A percentile compares a stretch with the other conserved stretches of the same genome.
Conservation (phyloP, 2,797 vertebrate species). For the Lacerta viridis region DNA sequence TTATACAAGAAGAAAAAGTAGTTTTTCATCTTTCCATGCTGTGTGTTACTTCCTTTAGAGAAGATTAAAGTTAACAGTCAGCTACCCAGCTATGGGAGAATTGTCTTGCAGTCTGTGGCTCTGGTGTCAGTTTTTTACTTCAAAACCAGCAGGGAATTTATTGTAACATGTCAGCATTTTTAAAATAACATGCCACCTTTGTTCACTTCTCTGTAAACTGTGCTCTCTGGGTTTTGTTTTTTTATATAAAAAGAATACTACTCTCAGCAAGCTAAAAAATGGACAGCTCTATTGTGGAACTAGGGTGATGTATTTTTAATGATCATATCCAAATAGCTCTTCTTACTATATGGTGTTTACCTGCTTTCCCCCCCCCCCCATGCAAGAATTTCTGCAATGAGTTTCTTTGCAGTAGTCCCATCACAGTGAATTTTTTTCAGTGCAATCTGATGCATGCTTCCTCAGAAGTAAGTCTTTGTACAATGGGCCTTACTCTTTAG, state of each 20-base stretch:
- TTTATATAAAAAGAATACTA: not conserved
- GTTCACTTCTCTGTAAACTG: not conserved
- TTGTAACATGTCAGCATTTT: conserved; percentile 21
- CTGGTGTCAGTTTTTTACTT: conserved; percentile 24
- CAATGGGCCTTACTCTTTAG: not conserved
- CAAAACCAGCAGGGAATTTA: conserved; percentile 6
- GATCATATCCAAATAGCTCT: not conserved
- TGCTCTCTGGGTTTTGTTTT: conserved; percentile 14
- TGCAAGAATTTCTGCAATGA: not conserved
- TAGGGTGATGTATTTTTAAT: not conserved
- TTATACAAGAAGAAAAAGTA: conserved; percentile 3
- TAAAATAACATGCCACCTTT: conserved; percentile 48
- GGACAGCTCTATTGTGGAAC: conserved; percentile 1
- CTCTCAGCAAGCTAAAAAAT: conserved; percentile 30
- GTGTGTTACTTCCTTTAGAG: conserved; percentile 24
- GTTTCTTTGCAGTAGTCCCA: not conserved
- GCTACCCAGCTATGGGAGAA: conserved; percentile 34
- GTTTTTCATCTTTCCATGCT: conserved; percentile 27
- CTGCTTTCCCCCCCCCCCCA: not conserved
- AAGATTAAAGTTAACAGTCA: conserved; percentile 50
- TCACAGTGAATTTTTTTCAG: not conserved
- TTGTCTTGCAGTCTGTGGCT: conserved; percentile 37
- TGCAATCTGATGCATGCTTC: not conserved
- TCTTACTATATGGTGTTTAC: not conserved
- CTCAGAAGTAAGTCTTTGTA: not conserved